A percentile compares a stretch with the other conserved stretches of the same genome.
These are phyloP conservation scores for Vidua macroura DNA, from an alignment of 2,113 vertebrate species.

Conservation along the genomic window DNA sequence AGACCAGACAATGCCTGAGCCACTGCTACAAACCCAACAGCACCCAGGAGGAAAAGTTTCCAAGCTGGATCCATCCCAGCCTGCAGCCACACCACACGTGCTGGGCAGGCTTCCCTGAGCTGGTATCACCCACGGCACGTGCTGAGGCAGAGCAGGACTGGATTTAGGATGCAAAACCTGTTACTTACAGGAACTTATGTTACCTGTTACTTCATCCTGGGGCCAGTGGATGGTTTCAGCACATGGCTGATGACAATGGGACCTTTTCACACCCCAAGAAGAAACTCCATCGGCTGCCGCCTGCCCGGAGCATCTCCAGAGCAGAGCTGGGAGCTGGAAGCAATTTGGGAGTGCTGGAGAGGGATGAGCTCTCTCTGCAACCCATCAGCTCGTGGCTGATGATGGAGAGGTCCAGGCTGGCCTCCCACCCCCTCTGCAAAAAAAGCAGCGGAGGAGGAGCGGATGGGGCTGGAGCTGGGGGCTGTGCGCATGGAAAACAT, in stretches of 20 bases:
- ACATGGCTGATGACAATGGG: neutral
- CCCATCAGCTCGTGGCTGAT: neutral
- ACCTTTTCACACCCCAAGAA: neutral
- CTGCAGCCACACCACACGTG: neutral
- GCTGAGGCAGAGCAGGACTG: neutral
- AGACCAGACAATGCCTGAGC: neutral
- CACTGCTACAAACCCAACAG: neutral
- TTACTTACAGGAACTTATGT: neutral
- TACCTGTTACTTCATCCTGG: neutral
- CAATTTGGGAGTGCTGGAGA: neutral
- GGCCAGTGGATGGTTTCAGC: neutral
- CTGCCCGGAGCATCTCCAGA: neutral
- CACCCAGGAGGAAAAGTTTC: neutral
- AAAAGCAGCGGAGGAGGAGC: neutral
- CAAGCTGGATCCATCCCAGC: neutral
- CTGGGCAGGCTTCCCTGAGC: neutral
- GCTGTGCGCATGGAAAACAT: neutral
- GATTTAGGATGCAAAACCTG: neutral
- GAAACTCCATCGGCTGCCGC: accelerated
- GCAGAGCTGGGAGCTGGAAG: neutral
- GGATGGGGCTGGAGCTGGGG: neutral
- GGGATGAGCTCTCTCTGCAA: neutral
- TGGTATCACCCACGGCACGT: accelerated
- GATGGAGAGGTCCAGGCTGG: neutral
- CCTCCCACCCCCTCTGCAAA: neutral